Conservation (phyloP, 2,888 invertebrate species). For the Lasioglossum calceatum region DNA sequence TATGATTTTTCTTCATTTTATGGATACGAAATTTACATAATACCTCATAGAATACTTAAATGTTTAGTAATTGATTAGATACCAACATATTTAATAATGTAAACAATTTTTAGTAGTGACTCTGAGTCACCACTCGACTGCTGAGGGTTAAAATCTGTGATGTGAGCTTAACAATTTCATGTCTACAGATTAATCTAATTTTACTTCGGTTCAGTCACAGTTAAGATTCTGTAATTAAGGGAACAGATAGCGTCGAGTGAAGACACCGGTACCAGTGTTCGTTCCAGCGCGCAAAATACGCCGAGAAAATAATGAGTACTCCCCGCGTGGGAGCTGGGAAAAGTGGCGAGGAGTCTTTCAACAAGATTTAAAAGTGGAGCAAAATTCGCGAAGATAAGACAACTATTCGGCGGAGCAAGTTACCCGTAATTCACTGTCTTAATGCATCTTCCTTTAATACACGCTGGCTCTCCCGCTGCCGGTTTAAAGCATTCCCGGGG, state of each 20-base stretch:
- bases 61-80: too few species aligned
- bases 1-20: too few species aligned
- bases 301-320: constrained; percentile 8
- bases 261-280: neutral
- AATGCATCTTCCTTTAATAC: constrained; percentile 46
- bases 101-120: too few species aligned
- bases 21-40: too few species aligned
- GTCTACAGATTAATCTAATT: neutral
- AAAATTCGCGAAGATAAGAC: constrained; percentile 61
- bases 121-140: too few species aligned
- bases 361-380: constrained; percentile 50
- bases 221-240: neutral
- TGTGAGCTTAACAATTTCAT: too few species aligned
- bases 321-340: neutral
- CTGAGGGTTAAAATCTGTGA: too few species aligned
- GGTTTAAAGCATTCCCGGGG: constrained; percentile 32
- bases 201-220: neutral
- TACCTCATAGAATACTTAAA: too few species aligned
- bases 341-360: constrained; percentile 42
- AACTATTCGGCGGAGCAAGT: constrained; percentile 11
- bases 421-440: constrained; percentile 55
- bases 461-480: neutral
- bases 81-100: too few species aligned
- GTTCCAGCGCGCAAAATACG: neutral
- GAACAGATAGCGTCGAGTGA: neutral